Evolutionary conservation across 2,797 vertebrate genomes (phyloP).

Genomic region (Pteropus rufus): DNA sequence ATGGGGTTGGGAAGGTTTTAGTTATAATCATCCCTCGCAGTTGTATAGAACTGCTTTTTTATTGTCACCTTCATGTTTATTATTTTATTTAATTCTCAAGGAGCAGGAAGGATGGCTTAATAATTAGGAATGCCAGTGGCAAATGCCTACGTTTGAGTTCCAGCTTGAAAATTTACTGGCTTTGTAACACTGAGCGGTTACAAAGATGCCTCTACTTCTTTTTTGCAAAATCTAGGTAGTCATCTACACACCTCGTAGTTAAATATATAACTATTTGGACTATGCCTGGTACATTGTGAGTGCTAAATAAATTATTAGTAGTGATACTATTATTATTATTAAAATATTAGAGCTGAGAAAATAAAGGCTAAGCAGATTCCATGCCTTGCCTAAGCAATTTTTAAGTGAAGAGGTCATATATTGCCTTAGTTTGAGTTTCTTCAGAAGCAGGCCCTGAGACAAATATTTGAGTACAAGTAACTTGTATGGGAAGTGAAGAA

Average conservation of each 20-base stretch:
- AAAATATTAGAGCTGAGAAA: not conserved
- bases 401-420: not conserved
- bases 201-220: not conserved
- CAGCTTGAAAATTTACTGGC: not conserved
- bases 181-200: not conserved
- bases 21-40: not conserved
- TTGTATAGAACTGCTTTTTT: not conserved
- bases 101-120: not conserved
- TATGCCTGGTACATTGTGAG: not conserved
- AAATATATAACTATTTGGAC: not conserved
- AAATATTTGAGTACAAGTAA: not conserved
- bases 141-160: not conserved
- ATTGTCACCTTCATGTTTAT: not conserved
- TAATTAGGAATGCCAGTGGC: not conserved
- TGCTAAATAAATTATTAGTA: not conserved
- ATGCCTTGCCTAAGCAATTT: not conserved
- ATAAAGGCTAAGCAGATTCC: not conserved
- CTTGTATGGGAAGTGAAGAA: not conserved
- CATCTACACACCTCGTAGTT: not conserved
- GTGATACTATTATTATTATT: not conserved
- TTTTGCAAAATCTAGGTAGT: not conserved
- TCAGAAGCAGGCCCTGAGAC: not conserved
- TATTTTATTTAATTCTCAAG: constrained; percentile 22
- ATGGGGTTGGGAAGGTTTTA: not conserved
- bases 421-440: not conserved